Evolutionary conservation across 2,113 vertebrate genomes (phyloP), one percentile per base, ranked within the genome.

Genomic region (Dascyllus trimaculatus): DNA sequence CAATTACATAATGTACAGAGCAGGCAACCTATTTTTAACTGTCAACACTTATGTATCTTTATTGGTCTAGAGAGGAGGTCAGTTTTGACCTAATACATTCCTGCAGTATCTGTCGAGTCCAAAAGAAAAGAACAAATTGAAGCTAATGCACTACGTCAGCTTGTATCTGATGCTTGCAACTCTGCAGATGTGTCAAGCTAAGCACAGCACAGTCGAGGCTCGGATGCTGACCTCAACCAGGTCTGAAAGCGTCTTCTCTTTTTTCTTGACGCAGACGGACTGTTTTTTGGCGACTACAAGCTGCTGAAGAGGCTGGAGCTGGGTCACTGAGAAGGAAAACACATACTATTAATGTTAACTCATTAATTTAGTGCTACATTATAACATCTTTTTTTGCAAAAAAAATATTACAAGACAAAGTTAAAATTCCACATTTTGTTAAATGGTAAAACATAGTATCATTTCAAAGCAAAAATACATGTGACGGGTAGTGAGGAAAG

Each of bases 231-330:
- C 93, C 93, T 93, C 85, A 75, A 71, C 21, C 51, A 73, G 49
- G 35, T 81, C 76, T 24, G 71, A 78, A 58, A 71, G 71, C 81
- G 61, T 78, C 78, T 22, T 48, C 58, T 43, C 69, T 56, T 84
- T 86, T 81, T 78, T 90, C 82, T 78, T 91, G 80, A 85, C 29
- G 3, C 93, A 92, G 48, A 92, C 89, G 0, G 92, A 89, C 53
- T 78, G 84, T 62, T 92, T 93, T 46, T 81, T 92, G 80, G 87
- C 63, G 11, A 81, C 82, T 0, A 62, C 56, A 60, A 86, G 74
- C 48, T 83, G 85, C 76, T 87, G 86, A n/a, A 82, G 81, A 75
- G 89, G 81, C 69, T 89, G 87, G 25, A 80, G 75, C 75, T 82
- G 87, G 6, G 74, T 76, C 65, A 92, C 93, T 94, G 88, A 25